Evolutionary conservation across 2,797 vertebrate genomes (phyloP).

Genomic region (Pseudochaenichthys georgianus): DNA sequence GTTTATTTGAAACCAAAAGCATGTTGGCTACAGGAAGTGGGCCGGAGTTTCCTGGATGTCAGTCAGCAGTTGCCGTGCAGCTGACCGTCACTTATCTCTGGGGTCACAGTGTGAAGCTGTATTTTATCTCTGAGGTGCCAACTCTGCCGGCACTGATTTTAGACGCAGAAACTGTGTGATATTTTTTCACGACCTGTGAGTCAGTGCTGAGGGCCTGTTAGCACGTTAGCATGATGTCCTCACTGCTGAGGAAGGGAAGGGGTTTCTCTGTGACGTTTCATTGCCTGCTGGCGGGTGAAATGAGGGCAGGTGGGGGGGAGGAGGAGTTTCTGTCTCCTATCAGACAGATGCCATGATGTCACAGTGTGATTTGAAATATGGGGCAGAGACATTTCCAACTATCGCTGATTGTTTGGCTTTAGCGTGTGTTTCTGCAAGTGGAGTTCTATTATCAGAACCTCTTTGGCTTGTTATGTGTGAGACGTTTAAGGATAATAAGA

Average conservation of each 20-base stretch:
- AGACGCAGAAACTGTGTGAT: slow-evolving; percentile 10
- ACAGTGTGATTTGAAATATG: slow-evolving; percentile 24
- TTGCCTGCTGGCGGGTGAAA: slow-evolving; percentile 77
- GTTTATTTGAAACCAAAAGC: slow-evolving; percentile 38
- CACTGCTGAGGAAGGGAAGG: not conserved
- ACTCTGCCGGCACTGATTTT: slow-evolving; percentile 50
- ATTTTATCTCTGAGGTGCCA: slow-evolving; percentile 11
- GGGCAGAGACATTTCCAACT: not conserved
- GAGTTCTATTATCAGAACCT: slow-evolving; percentile 42
- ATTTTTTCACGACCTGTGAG: not conserved
- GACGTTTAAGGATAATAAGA: slow-evolving; percentile 1
- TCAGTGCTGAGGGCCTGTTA: slow-evolving; percentile 5
- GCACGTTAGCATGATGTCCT: slow-evolving; percentile 1
- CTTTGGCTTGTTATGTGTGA: not conserved
- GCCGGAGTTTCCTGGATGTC: not conserved
- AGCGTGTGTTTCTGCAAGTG: not conserved
- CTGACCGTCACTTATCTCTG: slow-evolving; percentile 8
- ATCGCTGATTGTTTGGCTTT: not conserved
- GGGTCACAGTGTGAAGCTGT: slow-evolving; percentile 5
- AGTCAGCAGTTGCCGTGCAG: slow-evolving; percentile 33
- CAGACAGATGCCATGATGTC: slow-evolving; percentile 7
- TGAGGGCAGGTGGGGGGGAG: slow-evolving; percentile 23
- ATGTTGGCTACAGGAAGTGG: slow-evolving; percentile 13
- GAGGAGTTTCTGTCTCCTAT: not conserved
- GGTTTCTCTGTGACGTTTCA: slow-evolving; percentile 28